A percentile compares a stretch with the other conserved stretches of the same genome.
Conservation (phyloP, 2,113 vertebrate species). For the Pollimyrus isidori region DNA sequence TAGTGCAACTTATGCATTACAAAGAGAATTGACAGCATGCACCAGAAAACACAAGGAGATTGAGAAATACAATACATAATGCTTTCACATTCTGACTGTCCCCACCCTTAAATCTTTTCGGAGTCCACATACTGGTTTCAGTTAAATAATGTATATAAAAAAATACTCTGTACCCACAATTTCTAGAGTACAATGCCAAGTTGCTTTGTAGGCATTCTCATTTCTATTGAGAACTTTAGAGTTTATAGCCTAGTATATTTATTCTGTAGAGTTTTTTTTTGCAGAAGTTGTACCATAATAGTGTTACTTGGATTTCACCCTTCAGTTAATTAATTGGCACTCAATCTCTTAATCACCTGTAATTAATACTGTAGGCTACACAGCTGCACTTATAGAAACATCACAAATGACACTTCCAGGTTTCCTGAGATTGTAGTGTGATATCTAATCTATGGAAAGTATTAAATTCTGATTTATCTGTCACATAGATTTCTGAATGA, state of each 20-base stretch:
- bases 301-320: neutral
- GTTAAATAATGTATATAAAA: neutral
- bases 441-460: neutral
- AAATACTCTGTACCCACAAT: neutral
- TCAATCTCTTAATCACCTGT: neutral
- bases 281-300: neutral
- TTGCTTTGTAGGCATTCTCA: neutral
- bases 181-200: neutral
- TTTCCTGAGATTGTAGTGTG: neutral
- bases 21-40: neutral
- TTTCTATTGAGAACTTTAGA: neutral
- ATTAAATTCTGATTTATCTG: neutral
- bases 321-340: neutral
- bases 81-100: neutral
- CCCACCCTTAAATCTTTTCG: neutral
- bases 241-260: neutral
- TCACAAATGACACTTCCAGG: neutral
- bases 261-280: neutral
- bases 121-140: neutral
- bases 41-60: neutral
- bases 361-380: neutral
- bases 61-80: neutral
- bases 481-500: neutral
- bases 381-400: neutral
- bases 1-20: neutral